These are phyloP conservation scores for Sciurus carolinensis DNA, from an alignment of 2,797 vertebrate genomes.

Conservation along the genomic window DNA sequence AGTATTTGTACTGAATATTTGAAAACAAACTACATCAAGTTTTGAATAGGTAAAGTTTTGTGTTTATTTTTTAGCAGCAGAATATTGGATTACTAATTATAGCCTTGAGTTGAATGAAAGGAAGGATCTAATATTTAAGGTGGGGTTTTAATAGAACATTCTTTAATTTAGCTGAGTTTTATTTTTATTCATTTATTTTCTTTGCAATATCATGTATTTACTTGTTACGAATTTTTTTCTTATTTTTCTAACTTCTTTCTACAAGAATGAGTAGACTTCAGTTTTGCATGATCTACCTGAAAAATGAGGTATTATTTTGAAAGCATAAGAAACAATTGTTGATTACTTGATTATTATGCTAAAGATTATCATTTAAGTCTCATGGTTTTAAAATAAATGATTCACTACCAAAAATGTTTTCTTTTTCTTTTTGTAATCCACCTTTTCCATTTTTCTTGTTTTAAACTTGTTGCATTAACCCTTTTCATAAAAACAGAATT, in stretches of 20 bases:
- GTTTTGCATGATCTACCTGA: slow-evolving; percentile 57
- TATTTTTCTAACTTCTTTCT: slow-evolving; percentile 58
- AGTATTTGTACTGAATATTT: slow-evolving; percentile 49
- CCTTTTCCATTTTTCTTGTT: not conserved
- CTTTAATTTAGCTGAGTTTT: slow-evolving; percentile 58
- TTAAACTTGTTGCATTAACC: slow-evolving; percentile 61
- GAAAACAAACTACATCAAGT: slow-evolving; percentile 26
- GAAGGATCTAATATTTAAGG: slow-evolving; percentile 59
- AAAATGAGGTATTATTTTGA: slow-evolving; percentile 57
- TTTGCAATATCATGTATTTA: slow-evolving; percentile 18
- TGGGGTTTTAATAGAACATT: slow-evolving; percentile 49
- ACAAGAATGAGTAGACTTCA: not conserved
- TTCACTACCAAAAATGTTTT: slow-evolving; percentile 41
- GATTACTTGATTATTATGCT: slow-evolving; percentile 54
- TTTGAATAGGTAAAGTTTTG: slow-evolving; percentile 72
- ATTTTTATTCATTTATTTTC: slow-evolving; percentile 41
- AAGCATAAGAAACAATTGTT: slow-evolving; percentile 53
- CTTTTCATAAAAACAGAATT: slow-evolving; percentile 50
- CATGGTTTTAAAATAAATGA: slow-evolving; percentile 59
- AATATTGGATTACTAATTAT: slow-evolving; percentile 47
- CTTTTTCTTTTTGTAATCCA: slow-evolving; percentile 25
- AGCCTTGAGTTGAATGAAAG: slow-evolving; percentile 51
- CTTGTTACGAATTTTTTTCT: not conserved
- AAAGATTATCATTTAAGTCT: slow-evolving; percentile 29
- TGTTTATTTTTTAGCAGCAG: slow-evolving; percentile 19